These are phyloP conservation scores for Parapristionchus giblindavisi DNA, from an alignment of 2,888 invertebrate species.

Conservation along the genomic window DNA sequence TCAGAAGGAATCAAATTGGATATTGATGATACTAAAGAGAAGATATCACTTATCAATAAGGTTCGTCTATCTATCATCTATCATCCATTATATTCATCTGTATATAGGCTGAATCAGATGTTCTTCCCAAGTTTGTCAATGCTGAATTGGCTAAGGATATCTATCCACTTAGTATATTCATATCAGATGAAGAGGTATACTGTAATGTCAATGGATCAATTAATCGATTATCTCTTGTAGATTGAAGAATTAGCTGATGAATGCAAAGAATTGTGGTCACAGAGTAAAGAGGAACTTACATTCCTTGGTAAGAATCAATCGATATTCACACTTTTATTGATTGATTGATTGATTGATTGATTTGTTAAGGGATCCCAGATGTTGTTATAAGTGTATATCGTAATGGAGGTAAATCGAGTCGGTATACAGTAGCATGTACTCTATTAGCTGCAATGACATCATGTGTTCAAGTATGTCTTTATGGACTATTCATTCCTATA, in stretches of 20 bases:
- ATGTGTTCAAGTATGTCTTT: too few relatives aligned
- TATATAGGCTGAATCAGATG: conserved; percentile 7
- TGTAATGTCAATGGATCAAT: too few relatives aligned
- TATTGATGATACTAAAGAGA: conserved; percentile 7
- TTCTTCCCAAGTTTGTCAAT: conserved; percentile 29
- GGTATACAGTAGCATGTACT: too few relatives aligned
- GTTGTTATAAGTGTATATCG: too few relatives aligned
- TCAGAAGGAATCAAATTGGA: conserved; percentile 34
- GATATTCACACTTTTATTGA: too few relatives aligned
- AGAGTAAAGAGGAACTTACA: conserved; percentile 19
- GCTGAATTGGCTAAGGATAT: conserved; percentile 45
- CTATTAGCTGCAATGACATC: too few relatives aligned
- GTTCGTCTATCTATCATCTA: neutral
- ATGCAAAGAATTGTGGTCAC: neutral
- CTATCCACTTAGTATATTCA: conserved; percentile 52
- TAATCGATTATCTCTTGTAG: too few relatives aligned
- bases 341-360: too few relatives aligned
- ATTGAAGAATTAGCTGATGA: neutral
- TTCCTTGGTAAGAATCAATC: too few relatives aligned
- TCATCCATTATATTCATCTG: neutral
- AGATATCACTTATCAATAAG: conserved; percentile 31
- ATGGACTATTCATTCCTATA: too few relatives aligned
- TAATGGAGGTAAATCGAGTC: too few relatives aligned
- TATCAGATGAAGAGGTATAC: conserved; percentile 45
- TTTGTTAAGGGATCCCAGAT: too few relatives aligned